A percentile compares a stretch with the other conserved stretches of the same genome.
phyloP scores from a whole-genome alignment of 2,888 invertebrate genomes.

The Cecidostiba fungosa region DNA sequence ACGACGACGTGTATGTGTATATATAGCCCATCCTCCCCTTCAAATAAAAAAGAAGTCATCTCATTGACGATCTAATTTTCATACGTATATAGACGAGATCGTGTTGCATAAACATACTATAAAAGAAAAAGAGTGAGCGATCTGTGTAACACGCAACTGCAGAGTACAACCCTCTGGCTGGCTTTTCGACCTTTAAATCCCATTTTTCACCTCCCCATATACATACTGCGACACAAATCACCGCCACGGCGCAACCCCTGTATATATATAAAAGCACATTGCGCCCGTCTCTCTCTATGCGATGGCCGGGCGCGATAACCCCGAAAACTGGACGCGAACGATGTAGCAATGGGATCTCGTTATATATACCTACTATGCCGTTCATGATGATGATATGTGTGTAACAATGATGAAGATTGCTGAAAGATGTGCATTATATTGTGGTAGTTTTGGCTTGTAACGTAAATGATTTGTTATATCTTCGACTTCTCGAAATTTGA shows the following conservation, averaged over 20 bases:
- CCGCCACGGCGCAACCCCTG: not conserved
- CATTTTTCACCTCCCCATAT: slow-evolving; percentile 26
- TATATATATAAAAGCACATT: not conserved
- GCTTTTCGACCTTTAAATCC: slow-evolving; percentile 31
- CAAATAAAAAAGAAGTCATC: not conserved
- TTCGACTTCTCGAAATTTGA: no score
- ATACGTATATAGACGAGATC: not conserved
- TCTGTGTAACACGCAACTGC: not conserved
- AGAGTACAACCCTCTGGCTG: not conserved
- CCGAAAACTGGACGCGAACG: not conserved
- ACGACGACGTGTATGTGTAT: not conserved
- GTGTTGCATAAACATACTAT: not conserved
- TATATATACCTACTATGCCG: no score
- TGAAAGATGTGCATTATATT: no score
- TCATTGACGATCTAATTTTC: not conserved
- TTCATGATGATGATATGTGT: no score
- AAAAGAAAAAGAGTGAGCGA: not conserved
- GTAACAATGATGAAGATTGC: not conserved
- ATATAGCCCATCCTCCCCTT: no score
- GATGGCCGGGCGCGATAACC: not conserved
- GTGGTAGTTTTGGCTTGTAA: no score
- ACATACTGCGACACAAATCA: not conserved
- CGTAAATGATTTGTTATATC: no score
- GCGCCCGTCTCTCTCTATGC: not conserved
- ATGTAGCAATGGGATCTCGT: not conserved